Evolutionary conservation across 2,113 vertebrate genomes (phyloP), one percentile per base, ranked within the genome.

Genomic region (Tychaedon coryphoeus): DNA sequence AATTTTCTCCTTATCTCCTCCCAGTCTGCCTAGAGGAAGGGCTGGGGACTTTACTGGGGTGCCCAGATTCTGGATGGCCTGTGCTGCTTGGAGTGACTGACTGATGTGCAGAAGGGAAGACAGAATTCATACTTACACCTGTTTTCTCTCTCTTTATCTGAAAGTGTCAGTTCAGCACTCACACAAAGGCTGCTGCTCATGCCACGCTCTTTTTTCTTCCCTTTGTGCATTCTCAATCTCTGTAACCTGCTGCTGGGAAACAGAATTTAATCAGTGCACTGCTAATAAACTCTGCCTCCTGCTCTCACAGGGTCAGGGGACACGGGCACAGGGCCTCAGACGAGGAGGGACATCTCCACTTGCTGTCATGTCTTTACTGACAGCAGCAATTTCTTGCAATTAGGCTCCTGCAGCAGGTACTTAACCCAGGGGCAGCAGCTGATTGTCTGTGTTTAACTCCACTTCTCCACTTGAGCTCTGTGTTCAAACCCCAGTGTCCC

Each of bases 331-430:
- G 54, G 56, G 71, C 54, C 61, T 86, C 34, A 26, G 74, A 69
- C 4, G 31, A 58, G 43, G 40, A 65, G 4, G 5, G 67, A 31
- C 83, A 47, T 82, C 91, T 91, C 73, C 19, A 24, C 77, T 87
- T 9, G 8, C 13, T 76, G 70, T 47, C 13, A 4, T 66, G 85
- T 78, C 91, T 86, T 77, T 57, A 43, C 54, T 77, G 90, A 87
- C 94, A 92, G 92, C 36, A 94, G 54, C 65, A 87, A 83, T 93
- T 95, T 77, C 82, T 83, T 69, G 84, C 91, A 95, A 90, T 97
- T 97, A 95, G 90, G 92, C 64, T 93, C 75, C 85, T 93, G 88
- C 96, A 95, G 93, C 82, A 96, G 90, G 91, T 95, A 38, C 53
- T 97, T 96, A 97, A 96, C 95, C 96, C 36, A 4, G 72, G 92